Evolutionary conservation across 1,140 invertebrate genomes (phyloP).

Genomic region (Eueides isabella): DNA sequence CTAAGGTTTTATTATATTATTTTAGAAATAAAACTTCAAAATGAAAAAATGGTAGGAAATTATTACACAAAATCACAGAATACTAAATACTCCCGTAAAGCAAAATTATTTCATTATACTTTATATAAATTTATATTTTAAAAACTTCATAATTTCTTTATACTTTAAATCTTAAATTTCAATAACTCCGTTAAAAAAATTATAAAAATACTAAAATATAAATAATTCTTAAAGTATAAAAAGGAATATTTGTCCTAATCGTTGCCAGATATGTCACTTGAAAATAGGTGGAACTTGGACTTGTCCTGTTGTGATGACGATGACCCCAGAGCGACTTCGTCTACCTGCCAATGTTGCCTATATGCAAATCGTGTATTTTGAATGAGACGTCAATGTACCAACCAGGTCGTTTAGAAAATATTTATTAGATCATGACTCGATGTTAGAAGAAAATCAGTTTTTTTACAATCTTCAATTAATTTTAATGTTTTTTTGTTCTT

Average conservation of each 20-base stretch:
- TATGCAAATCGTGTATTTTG: constrained; percentile 77
- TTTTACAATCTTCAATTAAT: constrained; percentile 27
- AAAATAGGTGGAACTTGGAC: constrained; percentile 60
- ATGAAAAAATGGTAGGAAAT: too few species aligned
- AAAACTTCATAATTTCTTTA: too few species aligned
- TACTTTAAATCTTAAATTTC: too few species aligned
- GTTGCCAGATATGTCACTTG: constrained; percentile 65
- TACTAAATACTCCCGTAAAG: too few species aligned
- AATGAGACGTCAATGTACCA: constrained; percentile 65
- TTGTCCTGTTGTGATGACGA: constrained; percentile 68
- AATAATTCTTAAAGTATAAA: constrained; percentile 22
- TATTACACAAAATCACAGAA: neutral
- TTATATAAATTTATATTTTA: too few species aligned
- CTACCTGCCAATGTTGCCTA: constrained; percentile 69
- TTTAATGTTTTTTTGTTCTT: constrained; percentile 15
- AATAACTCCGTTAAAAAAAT: too few species aligned
- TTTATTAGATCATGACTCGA: constrained; percentile 40
- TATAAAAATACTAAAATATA: neutral
- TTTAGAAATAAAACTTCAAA: neutral
- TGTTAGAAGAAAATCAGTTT: constrained; percentile 34
- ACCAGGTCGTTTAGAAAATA: constrained; percentile 43
- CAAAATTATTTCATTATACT: too few species aligned
- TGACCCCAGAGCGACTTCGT: constrained; percentile 58
- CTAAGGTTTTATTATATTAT: neutral
- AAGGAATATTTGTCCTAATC: constrained; percentile 51